phyloP scores from a whole-genome alignment of 2,888 invertebrate genomes.

The Agrotis puta region DNA sequence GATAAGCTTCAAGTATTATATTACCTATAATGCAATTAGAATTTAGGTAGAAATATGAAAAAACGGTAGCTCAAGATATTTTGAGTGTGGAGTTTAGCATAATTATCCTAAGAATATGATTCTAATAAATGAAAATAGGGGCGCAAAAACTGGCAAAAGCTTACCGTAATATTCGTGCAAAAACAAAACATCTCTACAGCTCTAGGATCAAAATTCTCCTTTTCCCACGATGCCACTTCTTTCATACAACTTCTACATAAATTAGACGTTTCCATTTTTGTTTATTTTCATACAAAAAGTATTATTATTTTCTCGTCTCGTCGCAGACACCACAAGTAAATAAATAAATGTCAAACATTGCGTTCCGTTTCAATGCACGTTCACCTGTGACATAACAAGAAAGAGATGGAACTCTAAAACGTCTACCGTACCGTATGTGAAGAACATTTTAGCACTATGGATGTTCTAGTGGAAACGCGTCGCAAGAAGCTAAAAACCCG shows the following conservation, averaged over 20 bases:
- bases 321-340: slow-evolving; percentile 10
- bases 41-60: too few species aligned
- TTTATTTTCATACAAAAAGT: slow-evolving; percentile 12
- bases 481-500: too few species aligned
- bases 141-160: neutral
- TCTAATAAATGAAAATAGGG: neutral
- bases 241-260: slow-evolving; percentile 87
- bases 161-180: slow-evolving; percentile 83
- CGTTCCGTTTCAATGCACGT: slow-evolving; percentile 22
- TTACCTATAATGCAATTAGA: too few species aligned
- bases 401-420: slow-evolving; percentile 20
- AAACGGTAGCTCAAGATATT: too few species aligned
- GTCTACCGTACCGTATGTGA: too few species aligned
- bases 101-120: neutral
- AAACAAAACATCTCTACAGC: slow-evolving; percentile 83
- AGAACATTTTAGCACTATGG: too few species aligned
- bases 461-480: too few species aligned
- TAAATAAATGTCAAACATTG: slow-evolving; percentile 47
- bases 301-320: neutral
- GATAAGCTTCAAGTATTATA: too few species aligned
- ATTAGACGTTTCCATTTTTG: slow-evolving; percentile 77
- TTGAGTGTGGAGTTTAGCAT: neutral
- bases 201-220: slow-evolving; percentile 75
- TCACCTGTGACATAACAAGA: slow-evolving; percentile 6
- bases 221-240: slow-evolving; percentile 82